Conservation (phyloP, 2,797 vertebrate genomes). For the Hippoglossus hippoglossus region DNA sequence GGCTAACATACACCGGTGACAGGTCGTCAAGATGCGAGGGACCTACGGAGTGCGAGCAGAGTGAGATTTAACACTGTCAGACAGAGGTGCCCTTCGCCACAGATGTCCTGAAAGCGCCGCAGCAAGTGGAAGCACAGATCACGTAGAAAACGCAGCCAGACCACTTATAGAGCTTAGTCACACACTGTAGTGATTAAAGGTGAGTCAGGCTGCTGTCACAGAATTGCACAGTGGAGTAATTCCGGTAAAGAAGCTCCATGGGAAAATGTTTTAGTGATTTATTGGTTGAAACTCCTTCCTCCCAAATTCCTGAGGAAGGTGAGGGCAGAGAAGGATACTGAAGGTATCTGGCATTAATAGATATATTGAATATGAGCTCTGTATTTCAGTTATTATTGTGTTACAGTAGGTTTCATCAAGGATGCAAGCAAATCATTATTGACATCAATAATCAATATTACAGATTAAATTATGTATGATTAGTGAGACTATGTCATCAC, state of each 20-base stretch:
- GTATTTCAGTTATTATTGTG: no score
- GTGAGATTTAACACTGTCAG: slow-evolving; percentile 20
- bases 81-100: slow-evolving; percentile 41
- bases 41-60: slow-evolving; percentile 7
- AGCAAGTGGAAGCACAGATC: slow-evolving; percentile 20
- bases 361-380: no score
- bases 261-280: slow-evolving; percentile 38
- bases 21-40: slow-evolving; percentile 6
- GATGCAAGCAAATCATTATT: background rate
- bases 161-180: slow-evolving; percentile 46
- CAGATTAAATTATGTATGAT: background rate
- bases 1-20: slow-evolving; percentile 1
- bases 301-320: background rate
- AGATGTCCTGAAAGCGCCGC: slow-evolving; percentile 22
- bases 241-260: slow-evolving; percentile 28
- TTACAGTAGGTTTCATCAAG: background rate
- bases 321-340: background rate
- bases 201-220: slow-evolving; percentile 52
- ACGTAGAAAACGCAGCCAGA: slow-evolving; percentile 33
- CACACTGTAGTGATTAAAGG: slow-evolving; percentile 64
- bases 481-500: background rate
- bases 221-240: slow-evolving; percentile 32
- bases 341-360: no score
- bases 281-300: slow-evolving; percentile 23
- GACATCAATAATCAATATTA: background rate